Base-by-base conservation (phyloP, 2,797 vertebrate genomes). In the Perdix hodgsoniae region DNA sequence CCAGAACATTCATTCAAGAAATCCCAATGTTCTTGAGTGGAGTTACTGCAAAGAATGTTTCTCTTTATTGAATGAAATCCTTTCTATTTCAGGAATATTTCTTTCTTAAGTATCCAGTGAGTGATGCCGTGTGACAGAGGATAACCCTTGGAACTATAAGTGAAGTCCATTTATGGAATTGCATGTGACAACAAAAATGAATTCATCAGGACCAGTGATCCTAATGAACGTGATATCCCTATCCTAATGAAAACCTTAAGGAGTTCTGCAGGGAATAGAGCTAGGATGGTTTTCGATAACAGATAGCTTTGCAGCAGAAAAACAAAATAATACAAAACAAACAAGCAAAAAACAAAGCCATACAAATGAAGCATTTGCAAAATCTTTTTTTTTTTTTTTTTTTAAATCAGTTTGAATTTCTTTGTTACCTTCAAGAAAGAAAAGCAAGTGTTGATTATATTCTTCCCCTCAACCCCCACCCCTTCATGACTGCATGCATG, bases 111-210 rank as follows among this genome's bases (percentile, higher is more conserved):
- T 60, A 31, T 66, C 75, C 61, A 57, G 33, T 50, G 24, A 70
- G 18, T 88, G 90, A 91, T 89, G 89, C 60, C 47, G 85, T 86
- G 67, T 92, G 92, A 91, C 70, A 29, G 47, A 69, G 77, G 91
- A 90, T 95, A 94, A 96, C 57, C 61, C 83, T 60, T 80, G 52
- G 91, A 96, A 95, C 67, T 35, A 1, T 11, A 73, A 88, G 39
- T 86, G 88, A 97, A 92, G 83, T 76, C 90, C 94, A 88, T 26
- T 35, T 94, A 87, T 12, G 52, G 94, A 93, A 96, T 91, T 6
- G 27, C 61, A 54, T 85, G 73, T 95, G 96, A 95, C 96, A 97
- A 92, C 78, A 93, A 74, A 95, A 94, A 97, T 93, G 82, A 95
- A 95, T 94, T 83, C 82, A 90, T 97, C 94, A 96, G 70, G 64